Evolutionary conservation across 1,140 invertebrate genomes (phyloP).

Genomic region (Cotesia chilonis): DNA sequence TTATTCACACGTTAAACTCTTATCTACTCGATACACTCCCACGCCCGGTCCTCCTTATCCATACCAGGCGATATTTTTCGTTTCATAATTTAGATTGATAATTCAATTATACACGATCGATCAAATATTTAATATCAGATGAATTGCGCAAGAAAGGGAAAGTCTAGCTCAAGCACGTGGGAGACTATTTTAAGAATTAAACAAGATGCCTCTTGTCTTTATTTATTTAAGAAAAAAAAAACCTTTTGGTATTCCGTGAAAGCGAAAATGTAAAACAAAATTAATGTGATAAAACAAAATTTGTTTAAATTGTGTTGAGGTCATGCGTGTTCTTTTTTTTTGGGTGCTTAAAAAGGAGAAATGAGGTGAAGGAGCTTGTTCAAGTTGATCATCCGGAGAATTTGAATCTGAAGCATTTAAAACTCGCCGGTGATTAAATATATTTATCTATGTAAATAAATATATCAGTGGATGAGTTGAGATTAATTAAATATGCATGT

Average conservation of each 20-base stretch:
- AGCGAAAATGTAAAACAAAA: slow-evolving; percentile 21
- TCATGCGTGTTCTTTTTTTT: background rate
- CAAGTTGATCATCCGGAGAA: background rate
- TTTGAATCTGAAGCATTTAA: background rate
- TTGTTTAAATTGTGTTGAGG: slow-evolving; percentile 3
- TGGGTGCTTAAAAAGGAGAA: background rate
- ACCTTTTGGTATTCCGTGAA: slow-evolving; percentile 16
- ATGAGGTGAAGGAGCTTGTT: slow-evolving; percentile 6
- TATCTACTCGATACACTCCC: background rate
- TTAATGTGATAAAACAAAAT: slow-evolving; percentile 17
- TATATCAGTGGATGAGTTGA: too few species aligned
- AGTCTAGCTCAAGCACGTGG: slow-evolving; percentile 18
- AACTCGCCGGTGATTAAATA: too few species aligned
- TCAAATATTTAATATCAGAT: too few species aligned
- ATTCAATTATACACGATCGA: too few species aligned
- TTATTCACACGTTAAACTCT: background rate
- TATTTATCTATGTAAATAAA: too few species aligned
- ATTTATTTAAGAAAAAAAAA: background rate
- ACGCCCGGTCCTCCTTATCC: too few species aligned
- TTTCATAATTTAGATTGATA: too few species aligned
- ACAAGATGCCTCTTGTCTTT: background rate
- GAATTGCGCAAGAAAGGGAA: too few species aligned
- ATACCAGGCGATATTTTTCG: too few species aligned
- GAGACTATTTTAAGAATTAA: background rate
- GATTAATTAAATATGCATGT: too few species aligned